A percentile compares a stretch with the other conserved stretches of the same genome.
phyloP scores from a whole-genome alignment of 2,113 vertebrate genomes.

The Eira barbara region DNA sequence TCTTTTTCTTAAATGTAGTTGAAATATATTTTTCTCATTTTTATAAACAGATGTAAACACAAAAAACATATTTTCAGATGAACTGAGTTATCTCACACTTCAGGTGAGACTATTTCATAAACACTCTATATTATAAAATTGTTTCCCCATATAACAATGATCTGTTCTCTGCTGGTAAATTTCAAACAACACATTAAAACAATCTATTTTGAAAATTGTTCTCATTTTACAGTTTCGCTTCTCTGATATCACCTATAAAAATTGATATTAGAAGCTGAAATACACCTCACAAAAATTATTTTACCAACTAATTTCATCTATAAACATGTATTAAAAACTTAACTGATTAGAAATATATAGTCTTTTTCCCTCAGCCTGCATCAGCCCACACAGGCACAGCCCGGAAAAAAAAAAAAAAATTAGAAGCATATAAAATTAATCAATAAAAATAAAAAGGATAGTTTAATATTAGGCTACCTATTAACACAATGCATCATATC shows the following conservation, averaged over 20 bases:
- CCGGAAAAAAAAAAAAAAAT: not conserved
- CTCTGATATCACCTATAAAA: not conserved
- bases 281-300: not conserved
- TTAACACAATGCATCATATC: not conserved
- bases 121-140: not conserved
- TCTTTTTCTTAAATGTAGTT: not conserved
- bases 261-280: not conserved
- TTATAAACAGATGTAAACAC: conserved; percentile 10
- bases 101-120: conserved; percentile 21
- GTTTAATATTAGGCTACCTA: not conserved
- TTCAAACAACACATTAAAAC: conserved; percentile 65
- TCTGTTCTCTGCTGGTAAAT: conserved; percentile 11
- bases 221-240: conserved; percentile 7
- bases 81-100: not conserved
- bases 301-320: not conserved
- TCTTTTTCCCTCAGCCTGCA: not conserved
- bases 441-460: not conserved
- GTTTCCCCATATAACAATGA: conserved; percentile 2
- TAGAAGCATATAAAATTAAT: not conserved
- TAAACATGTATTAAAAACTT: not conserved
- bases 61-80: conserved; percentile 30
- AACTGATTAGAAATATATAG: not conserved
- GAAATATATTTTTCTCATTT: not conserved
- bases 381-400: not conserved
- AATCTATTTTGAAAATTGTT: conserved; percentile 47